Evolutionary conservation across 1,140 invertebrate genomes (phyloP), one percentile per base, ranked within the genome.

Genomic region (Mylabris phalerata): DNA sequence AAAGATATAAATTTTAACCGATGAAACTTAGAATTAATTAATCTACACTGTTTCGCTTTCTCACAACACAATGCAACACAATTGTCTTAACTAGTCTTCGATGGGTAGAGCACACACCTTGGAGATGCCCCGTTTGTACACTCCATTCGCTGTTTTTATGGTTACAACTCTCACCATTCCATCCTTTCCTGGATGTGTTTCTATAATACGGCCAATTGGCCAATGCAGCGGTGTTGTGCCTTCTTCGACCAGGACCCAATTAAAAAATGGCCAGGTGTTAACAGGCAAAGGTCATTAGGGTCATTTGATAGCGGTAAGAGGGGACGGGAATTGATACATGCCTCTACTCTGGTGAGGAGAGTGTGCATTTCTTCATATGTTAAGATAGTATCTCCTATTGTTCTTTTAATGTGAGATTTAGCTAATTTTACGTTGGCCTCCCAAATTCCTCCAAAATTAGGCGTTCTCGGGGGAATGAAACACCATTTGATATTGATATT

Each of bases 201-300:
- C 52, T 9, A 51, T 50, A 10, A 72, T 47, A 4, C 68, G 59
- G 9, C 63, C 69, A n/a, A 67, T 26, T 42, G 38, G 55, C 71
- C 69, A 70, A n/a, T 63, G 43, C 2, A 57, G 32, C 9, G 67
- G 64, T 2, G 70, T 63, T 10, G 50, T 39, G 47, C 60, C 59
- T 7, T 65, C 62, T 4, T 70, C 63, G 11, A 57, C 61, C 1
- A 72, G n/a, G 49, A 45, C 1, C 73, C 73, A 51, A 72, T 32
- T 73, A 4, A 75, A 45, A 75, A 75, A 60, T 75, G 71, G 25
- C 57, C 70, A 13, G 71, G 71, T 11, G 72, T 72, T 1, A 72
- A 50, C 4, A 47, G 9, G 0, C 13, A 4, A 9, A 63, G 38
- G 42, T 72, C 71, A 51, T 68, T 57, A 11, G 63, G 55, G 59